A percentile compares a stretch with the other conserved stretches of the same genome.
These are phyloP conservation scores for Pomacea canaliculata DNA, from an alignment of 2,888 invertebrate genomes.

Conservation along the genomic window DNA sequence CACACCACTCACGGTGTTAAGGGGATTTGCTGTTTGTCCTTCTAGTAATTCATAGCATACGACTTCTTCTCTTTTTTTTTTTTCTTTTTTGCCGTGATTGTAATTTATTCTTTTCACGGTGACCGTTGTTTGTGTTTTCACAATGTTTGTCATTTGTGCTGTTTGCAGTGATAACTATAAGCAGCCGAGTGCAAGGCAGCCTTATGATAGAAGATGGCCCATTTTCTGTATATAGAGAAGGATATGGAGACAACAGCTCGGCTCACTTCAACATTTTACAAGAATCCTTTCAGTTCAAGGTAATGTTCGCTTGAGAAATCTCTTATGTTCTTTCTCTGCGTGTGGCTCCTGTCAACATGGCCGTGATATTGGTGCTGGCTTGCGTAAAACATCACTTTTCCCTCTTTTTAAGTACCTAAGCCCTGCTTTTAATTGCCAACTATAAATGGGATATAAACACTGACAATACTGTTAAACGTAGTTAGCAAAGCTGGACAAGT, in stretches of 20 bases:
- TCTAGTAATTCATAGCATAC: neutral
- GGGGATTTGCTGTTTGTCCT: neutral
- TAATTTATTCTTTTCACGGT: neutral
- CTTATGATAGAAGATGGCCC: conserved; percentile 49
- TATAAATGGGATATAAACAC: too few relatives aligned
- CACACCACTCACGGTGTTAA: too few relatives aligned
- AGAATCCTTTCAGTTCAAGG: conserved; percentile 50
- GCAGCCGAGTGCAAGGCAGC: conserved; percentile 41
- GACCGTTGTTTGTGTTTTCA: neutral
- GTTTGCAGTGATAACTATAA: conserved; percentile 45
- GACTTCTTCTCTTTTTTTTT: neutral
- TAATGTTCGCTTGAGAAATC: conserved; percentile 23
- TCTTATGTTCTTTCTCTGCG: too few relatives aligned
- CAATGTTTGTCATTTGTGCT: neutral
- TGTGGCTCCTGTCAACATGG: too few relatives aligned
- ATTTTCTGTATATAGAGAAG: conserved; percentile 47
- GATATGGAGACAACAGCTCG: conserved; percentile 40
- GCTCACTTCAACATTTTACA: conserved; percentile 42
- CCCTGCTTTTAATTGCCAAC: too few relatives aligned
- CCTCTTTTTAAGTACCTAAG: too few relatives aligned
- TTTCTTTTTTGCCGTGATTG: neutral
- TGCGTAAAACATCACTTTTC: too few relatives aligned
- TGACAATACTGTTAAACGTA: too few relatives aligned
- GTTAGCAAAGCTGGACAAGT: too few relatives aligned
- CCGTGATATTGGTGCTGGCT: too few relatives aligned